Percentiles rank a stretch among this genome's conserved stretches.
These are phyloP conservation scores for Himalopsyche kuldschensis DNA, from an alignment of 2,888 invertebrate genomes.

Conservation along the genomic window DNA sequence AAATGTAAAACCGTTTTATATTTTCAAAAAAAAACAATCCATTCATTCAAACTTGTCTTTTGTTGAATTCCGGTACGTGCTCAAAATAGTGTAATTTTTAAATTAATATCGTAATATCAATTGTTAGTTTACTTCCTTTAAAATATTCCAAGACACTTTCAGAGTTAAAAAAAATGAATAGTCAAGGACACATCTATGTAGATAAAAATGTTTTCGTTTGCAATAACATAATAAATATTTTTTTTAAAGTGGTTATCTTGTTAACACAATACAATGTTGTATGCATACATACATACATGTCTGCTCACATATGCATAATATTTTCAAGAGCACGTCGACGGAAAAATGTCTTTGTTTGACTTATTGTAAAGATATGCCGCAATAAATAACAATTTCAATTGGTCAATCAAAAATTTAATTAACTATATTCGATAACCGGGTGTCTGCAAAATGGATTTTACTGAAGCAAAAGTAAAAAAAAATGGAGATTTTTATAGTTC, in stretches of 20 bases:
- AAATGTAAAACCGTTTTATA: too few species aligned
- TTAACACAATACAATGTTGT: neutral
- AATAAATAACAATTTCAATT: neutral
- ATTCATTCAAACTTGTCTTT: neutral
- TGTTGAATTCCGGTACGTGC: neutral
- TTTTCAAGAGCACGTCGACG: neutral
- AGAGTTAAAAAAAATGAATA: neutral
- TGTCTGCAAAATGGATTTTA: too few species aligned
- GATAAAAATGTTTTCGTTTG: neutral
- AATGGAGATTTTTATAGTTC: too few species aligned
- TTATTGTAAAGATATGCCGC: neutral
- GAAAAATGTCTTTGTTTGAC: neutral
- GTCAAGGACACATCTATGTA: neutral
- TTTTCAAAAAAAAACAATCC: neutral
- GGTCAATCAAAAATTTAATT: neutral
- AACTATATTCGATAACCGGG: neutral
- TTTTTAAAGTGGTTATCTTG: neutral
- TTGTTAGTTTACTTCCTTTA: neutral
- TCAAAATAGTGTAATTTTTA: neutral
- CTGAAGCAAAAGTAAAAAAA: too few species aligned
- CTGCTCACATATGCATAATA: neutral
- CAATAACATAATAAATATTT: neutral
- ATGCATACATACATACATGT: neutral
- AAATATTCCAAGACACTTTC: neutral
- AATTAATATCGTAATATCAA: neutral